Percentiles rank a stretch among this genome's conserved stretches.
These are phyloP conservation scores for Ornithorhynchus anatinus DNA, from an alignment of 2,113 vertebrate species.

Conservation along the genomic window DNA sequence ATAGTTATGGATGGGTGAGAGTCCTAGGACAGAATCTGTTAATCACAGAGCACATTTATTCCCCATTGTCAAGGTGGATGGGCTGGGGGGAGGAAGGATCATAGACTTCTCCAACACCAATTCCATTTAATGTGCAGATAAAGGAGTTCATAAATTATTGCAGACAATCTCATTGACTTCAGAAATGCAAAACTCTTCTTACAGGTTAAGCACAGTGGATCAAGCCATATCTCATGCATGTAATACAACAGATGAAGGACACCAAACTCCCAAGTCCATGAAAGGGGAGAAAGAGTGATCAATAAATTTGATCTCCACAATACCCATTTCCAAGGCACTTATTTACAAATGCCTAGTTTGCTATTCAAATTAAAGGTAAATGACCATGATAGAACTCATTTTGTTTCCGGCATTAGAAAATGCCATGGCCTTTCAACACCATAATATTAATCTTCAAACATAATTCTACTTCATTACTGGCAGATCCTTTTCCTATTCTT, in stretches of 20 bases:
- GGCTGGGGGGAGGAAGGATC: too few species aligned
- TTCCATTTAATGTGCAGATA: slow-evolving; percentile 6
- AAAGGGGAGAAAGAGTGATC: not conserved
- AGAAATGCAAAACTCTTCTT: slow-evolving; percentile 29
- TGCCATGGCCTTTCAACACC: not conserved
- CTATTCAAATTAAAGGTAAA: not conserved
- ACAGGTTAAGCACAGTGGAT: not conserved
- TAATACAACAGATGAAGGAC: not conserved
- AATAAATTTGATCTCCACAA: not conserved
- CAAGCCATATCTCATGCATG: not conserved
- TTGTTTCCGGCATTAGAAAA: not conserved
- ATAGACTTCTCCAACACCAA: slow-evolving; percentile 17
- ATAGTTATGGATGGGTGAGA: slow-evolving; percentile 6
- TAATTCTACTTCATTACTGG: not conserved
- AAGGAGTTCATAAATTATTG: slow-evolving; percentile 13
- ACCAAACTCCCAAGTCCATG: not conserved
- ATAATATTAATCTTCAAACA: not conserved
- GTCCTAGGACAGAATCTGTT: not conserved
- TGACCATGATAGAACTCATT: not conserved
- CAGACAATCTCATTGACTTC: not conserved
- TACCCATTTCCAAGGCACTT: not conserved
- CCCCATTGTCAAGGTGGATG: too few species aligned
- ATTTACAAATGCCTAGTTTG: not conserved
- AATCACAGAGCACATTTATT: not conserved
- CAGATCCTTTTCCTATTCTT: not conserved